Conservation (phyloP, 2,888 invertebrate genomes). For the Drosophila prolongata region DNA sequence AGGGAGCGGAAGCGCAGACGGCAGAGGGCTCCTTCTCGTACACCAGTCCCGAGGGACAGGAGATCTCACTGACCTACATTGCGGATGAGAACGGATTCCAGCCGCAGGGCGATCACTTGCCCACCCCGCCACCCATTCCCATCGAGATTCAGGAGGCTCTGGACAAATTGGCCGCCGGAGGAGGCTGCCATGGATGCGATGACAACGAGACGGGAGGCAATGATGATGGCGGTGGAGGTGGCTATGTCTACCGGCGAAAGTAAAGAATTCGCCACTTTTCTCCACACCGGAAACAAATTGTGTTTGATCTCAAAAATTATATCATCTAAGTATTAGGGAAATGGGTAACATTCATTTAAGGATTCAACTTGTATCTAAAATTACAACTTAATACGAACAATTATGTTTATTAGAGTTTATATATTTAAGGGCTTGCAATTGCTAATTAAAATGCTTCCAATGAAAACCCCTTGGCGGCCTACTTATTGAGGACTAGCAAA, state of each 20-base stretch:
- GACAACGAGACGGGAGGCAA: constrained; percentile 60
- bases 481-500: constrained; percentile 79
- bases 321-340: too few relatives aligned
- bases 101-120: constrained; percentile 89
- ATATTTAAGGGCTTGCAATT: background rate
- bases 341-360: too few relatives aligned
- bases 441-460: constrained; percentile 25
- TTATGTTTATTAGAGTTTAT: too few relatives aligned
- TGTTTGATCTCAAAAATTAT: background rate
- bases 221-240: constrained; percentile 53
- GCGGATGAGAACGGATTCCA: constrained; percentile 90
- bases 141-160: constrained; percentile 87
- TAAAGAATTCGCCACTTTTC: constrained; percentile 3
- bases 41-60: constrained; percentile 90
- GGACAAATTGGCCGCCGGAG: constrained; percentile 80
- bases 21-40: constrained; percentile 90
- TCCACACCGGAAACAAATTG: background rate
- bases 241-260: constrained; percentile 57
- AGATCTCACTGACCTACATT: constrained; percentile 87
- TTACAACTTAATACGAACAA: background rate
- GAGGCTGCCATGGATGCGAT: constrained; percentile 81
- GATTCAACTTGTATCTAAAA: background rate
- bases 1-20: constrained; percentile 88
- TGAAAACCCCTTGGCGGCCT: constrained; percentile 34
- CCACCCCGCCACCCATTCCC: constrained; percentile 93